A percentile compares a stretch with the other conserved stretches of the same genome.
These are phyloP conservation scores for Epsilonema sp. DNA, from an alignment of 2,888 invertebrate genomes.

Conservation along the genomic window DNA sequence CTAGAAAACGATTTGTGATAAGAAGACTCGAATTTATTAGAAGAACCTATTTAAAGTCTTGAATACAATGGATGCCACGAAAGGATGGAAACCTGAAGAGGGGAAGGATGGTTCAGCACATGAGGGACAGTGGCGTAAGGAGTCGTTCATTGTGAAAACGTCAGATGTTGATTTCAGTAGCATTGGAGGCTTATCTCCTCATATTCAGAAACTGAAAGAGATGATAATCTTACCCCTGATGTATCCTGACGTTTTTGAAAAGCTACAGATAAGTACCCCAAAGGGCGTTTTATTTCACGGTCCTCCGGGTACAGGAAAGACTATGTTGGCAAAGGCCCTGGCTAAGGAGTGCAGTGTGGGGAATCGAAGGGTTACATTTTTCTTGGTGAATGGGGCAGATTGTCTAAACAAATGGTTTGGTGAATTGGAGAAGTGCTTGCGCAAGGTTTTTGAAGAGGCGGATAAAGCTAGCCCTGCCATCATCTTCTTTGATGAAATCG, in stretches of 20 bases:
- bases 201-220: slow-evolving; percentile 64
- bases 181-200: slow-evolving; percentile 62
- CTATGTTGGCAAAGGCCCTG: slow-evolving; percentile 61
- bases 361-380: slow-evolving; percentile 53
- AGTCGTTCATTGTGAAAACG: too few species aligned
- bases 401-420: slow-evolving; percentile 83
- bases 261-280: slow-evolving; percentile 63
- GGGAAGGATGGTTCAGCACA: too few species aligned
- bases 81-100: too few species aligned
- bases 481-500: slow-evolving; percentile 78
- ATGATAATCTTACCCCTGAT: slow-evolving; percentile 75
- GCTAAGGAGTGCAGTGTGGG: slow-evolving; percentile 66
- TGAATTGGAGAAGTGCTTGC: slow-evolving; percentile 68
- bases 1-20: too few species aligned
- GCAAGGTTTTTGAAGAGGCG: slow-evolving; percentile 65
- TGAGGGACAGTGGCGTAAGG: too few species aligned
- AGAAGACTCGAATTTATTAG: too few species aligned
- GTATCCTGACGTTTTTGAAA: slow-evolving; percentile 65
- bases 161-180: too few species aligned
- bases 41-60: too few species aligned
- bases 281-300: slow-evolving; percentile 75
- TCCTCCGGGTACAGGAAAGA: slow-evolving; percentile 80
- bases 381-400: slow-evolving; percentile 75
- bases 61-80: too few species aligned
- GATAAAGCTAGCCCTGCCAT: slow-evolving; percentile 39